These are phyloP conservation scores for Tadarida brasiliensis DNA, from an alignment of 2,797 vertebrate genomes.

Conservation along the genomic window DNA sequence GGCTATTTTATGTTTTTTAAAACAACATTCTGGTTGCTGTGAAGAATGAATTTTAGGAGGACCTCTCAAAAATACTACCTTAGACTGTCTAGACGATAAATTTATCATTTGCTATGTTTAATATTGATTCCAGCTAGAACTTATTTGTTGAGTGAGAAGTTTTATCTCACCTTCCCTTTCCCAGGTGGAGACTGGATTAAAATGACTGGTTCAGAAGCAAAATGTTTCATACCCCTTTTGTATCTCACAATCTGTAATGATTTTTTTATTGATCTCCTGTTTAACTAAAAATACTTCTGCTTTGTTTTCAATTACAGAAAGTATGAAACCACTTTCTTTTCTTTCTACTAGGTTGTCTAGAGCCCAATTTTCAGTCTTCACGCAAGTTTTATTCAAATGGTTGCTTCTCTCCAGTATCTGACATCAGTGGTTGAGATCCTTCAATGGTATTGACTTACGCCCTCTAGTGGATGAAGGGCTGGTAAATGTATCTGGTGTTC, in stretches of 20 bases:
- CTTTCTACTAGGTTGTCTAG: not conserved
- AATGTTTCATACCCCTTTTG: not conserved
- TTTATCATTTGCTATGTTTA: conserved; percentile 31
- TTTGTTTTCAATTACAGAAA: conserved; percentile 48
- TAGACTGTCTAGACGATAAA: not conserved
- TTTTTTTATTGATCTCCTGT: not conserved
- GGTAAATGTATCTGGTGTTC: not conserved
- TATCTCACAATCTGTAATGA: not conserved
- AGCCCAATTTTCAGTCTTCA: not conserved
- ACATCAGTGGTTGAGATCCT: not conserved
- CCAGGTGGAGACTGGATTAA: conserved; percentile 28
- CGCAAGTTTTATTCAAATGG: not conserved
- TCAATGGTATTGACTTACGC: not conserved
- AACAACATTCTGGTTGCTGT: not conserved
- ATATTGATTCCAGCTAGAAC: not conserved
- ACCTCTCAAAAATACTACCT: not conserved
- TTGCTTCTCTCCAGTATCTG: not conserved
- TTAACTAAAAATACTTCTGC: not conserved
- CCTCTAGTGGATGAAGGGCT: conserved; percentile 75
- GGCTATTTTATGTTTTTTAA: not conserved
- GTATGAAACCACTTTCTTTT: not conserved
- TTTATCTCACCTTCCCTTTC: not conserved
- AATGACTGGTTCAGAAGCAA: conserved; percentile 7
- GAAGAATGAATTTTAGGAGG: not conserved
- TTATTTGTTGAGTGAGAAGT: conserved; percentile 45